These are phyloP conservation scores for Nothocercus julius DNA, from an alignment of 2,113 vertebrate species.

Conservation along the genomic window DNA sequence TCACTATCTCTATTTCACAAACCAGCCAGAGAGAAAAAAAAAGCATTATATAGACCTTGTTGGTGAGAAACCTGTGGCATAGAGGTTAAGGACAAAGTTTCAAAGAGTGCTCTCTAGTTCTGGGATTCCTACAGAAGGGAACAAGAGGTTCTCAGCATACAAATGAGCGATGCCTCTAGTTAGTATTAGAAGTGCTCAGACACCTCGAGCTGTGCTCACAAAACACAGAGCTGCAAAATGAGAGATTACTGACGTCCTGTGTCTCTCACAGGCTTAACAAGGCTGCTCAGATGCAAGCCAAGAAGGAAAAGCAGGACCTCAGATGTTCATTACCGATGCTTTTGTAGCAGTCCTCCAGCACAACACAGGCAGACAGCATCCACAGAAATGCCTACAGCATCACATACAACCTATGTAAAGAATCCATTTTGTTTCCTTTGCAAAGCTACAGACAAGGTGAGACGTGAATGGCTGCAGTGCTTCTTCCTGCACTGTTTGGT, in stretches of 20 bases:
- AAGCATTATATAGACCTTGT: background rate
- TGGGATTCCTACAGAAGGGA: background rate
- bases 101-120: background rate
- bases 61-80: background rate
- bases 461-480: fast-evolving
- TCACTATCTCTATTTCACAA: background rate
- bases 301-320: background rate
- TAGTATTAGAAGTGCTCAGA: background rate
- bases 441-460: background rate
- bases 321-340: background rate
- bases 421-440: background rate
- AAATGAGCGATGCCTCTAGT: background rate
- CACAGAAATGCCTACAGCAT: background rate
- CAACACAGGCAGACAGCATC: background rate
- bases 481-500: background rate
- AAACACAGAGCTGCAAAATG: background rate
- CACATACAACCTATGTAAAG: background rate
- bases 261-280: background rate
- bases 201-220: background rate
- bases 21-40: background rate
- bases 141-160: background rate
- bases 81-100: slow-evolving; percentile 5
- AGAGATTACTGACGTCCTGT: background rate
- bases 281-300: background rate
- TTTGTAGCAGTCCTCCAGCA: background rate